Percentiles rank a stretch among this genome's conserved stretches.
These are phyloP conservation scores for Wasmannia auropunctata DNA, from an alignment of 1,140 invertebrate genomes.

Conservation along the genomic window DNA sequence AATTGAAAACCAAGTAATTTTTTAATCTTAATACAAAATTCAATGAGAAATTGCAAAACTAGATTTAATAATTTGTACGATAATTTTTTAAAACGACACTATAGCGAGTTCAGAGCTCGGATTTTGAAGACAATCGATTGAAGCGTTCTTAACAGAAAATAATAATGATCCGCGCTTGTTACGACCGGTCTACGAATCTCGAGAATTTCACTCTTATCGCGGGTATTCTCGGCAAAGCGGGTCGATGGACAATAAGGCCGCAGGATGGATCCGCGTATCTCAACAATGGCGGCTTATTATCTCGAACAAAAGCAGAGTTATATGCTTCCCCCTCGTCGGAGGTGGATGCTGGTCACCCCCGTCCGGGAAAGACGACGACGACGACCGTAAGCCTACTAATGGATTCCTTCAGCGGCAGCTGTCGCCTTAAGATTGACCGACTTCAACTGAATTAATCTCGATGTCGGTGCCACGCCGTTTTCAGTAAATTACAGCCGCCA, in stretches of 20 bases:
- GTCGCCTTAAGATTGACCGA: slow-evolving; percentile 81
- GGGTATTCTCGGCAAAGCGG: slow-evolving; percentile 71
- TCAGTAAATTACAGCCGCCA: slow-evolving; percentile 44
- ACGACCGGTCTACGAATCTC: slow-evolving; percentile 40
- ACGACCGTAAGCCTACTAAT: slow-evolving; percentile 77
- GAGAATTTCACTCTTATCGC: slow-evolving; percentile 76
- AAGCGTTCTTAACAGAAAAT: slow-evolving; percentile 33
- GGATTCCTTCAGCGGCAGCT: slow-evolving; percentile 82
- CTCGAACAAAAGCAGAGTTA: slow-evolving; percentile 80
- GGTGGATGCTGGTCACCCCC: slow-evolving; percentile 67
- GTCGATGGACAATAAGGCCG: slow-evolving; percentile 80
- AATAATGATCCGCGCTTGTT: neutral
- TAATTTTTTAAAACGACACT: neutral
- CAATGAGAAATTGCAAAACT: neutral
- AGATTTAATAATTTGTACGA: neutral
- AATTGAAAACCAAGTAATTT: neutral
- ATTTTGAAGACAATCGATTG: neutral
- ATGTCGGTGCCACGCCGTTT: slow-evolving; percentile 64
- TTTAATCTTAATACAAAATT: neutral
- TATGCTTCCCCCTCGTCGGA: slow-evolving; percentile 60
- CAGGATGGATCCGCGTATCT: slow-evolving; percentile 73
- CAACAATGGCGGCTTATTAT: slow-evolving; percentile 83
- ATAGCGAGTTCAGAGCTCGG: neutral
- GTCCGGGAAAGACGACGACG: slow-evolving; percentile 68
- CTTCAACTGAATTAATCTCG: slow-evolving; percentile 78